phyloP scores from a whole-genome alignment of 2,113 vertebrate genomes.

The Tyto alba region DNA sequence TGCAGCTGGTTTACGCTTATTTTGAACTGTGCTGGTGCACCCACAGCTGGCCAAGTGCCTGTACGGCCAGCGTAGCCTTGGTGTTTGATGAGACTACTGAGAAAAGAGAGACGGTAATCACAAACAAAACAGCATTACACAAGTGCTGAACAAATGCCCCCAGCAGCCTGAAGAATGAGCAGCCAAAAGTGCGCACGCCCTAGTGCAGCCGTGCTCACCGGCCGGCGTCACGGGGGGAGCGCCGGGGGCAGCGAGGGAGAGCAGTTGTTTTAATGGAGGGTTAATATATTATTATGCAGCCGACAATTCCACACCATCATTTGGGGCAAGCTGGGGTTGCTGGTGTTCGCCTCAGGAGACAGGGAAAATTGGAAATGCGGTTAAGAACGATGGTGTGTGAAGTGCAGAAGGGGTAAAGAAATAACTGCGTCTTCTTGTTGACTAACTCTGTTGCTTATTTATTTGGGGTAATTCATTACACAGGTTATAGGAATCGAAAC shows the following conservation, averaged over 20 bases:
- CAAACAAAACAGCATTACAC: background rate
- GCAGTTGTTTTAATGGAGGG: background rate
- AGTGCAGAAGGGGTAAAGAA: background rate
- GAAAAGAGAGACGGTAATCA: background rate
- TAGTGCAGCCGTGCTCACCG: background rate
- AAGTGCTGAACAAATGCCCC: background rate
- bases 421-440: background rate
- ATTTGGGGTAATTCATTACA: background rate
- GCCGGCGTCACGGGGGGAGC: background rate
- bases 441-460: background rate
- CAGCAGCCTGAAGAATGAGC: background rate
- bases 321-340: background rate
- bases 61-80: background rate
- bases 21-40: too few relatives aligned
- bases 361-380: background rate
- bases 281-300: background rate
- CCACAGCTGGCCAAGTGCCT: background rate
- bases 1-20: background rate
- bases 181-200: background rate
- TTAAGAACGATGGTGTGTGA: background rate
- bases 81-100: background rate
- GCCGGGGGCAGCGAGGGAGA: background rate
- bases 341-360: background rate
- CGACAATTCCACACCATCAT: background rate
- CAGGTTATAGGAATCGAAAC: background rate